Conservation (phyloP, 2,888 invertebrate genomes). For the Petrolisthes manimaculis region DNA sequence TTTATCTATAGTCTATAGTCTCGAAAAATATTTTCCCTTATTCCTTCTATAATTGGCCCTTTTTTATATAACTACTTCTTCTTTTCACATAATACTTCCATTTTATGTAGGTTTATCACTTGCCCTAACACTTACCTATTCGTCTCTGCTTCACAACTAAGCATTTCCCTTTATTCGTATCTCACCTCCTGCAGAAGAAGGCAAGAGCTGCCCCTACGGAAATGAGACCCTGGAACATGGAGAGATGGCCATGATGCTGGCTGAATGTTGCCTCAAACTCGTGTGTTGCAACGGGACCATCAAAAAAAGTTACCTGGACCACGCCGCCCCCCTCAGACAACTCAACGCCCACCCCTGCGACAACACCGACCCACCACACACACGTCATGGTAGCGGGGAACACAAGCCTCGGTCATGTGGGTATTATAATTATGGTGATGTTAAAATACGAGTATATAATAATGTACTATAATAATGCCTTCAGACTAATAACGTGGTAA, state of each 20-base stretch:
- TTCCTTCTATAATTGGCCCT: no score
- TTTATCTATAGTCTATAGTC: no score
- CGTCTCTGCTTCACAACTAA: neutral
- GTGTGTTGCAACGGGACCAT: constrained; percentile 13
- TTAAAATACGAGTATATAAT: no score
- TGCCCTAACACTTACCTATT: neutral
- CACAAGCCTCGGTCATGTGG: no score
- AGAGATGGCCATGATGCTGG: neutral
- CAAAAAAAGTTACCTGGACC: neutral
- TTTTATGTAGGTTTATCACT: neutral
- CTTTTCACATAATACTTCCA: neutral
- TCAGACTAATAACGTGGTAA: no score
- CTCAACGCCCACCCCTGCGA: neutral
- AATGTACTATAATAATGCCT: no score
- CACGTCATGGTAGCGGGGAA: neutral
- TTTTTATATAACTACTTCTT: no score
- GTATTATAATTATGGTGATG: no score
- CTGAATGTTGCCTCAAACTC: neutral
- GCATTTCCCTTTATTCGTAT: no score
- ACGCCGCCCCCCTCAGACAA: neutral
- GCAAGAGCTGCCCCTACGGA: neutral
- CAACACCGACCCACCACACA: neutral
- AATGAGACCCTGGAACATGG: neutral
- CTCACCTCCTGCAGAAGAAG: no score
- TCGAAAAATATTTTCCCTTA: no score